Conservation (phyloP, 2,888 invertebrate genomes). For the Griposia aprilina region DNA sequence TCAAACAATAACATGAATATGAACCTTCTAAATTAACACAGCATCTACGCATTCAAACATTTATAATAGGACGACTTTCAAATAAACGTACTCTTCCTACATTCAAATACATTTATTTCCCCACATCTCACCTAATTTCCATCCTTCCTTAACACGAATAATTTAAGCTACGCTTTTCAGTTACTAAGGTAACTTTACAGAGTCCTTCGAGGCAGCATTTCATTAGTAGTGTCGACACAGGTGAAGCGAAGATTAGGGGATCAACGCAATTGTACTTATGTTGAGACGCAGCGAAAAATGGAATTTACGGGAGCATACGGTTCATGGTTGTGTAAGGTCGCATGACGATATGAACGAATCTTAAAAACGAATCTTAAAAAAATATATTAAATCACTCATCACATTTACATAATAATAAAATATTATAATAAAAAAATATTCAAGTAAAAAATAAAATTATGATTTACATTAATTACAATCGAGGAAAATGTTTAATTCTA, state of each 20-base stretch:
- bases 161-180: conserved; percentile 1
- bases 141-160: neutral
- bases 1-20: neutral
- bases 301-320: conserved; percentile 16
- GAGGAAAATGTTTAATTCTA: no score
- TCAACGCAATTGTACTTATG: conserved; percentile 38
- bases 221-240: conserved; percentile 43
- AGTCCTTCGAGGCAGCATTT: conserved; percentile 21
- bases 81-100: neutral
- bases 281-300: conserved; percentile 29
- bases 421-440: no score
- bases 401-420: no score
- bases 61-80: neutral
- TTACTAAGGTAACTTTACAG: neutral
- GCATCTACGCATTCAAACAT: neutral
- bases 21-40: neutral
- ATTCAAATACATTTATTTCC: neutral
- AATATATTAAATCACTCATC: no score
- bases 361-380: no score
- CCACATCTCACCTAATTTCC: neutral
- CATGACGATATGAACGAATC: no score
- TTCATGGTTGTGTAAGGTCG: no score
- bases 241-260: conserved; percentile 46
- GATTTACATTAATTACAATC: no score
- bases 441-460: no score